Conservation (phyloP, 1,140 invertebrate genomes). For the Ericerus pela region DNA sequence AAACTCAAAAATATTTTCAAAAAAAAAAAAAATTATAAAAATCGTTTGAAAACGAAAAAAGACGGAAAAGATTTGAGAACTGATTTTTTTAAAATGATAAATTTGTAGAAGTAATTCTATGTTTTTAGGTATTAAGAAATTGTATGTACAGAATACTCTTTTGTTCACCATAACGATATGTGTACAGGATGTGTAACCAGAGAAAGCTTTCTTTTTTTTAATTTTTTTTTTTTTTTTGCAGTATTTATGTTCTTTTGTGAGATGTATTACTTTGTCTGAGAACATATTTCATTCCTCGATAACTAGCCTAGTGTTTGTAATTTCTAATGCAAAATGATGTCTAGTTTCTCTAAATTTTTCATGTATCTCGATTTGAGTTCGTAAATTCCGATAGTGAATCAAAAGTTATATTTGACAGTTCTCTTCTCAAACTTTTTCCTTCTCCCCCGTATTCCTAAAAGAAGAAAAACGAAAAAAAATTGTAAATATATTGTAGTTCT, state of each 20-base stretch:
- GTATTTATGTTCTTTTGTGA: too few relatives aligned
- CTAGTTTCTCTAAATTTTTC: too few relatives aligned
- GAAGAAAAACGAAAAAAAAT: neutral
- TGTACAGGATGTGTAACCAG: conserved; percentile 5
- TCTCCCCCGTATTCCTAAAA: too few relatives aligned
- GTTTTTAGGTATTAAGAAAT: neutral
- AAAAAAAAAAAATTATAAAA: neutral
- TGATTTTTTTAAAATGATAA: conserved; percentile 3
- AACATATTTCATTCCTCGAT: too few relatives aligned
- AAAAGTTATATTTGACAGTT: too few relatives aligned
- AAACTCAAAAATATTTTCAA: neutral
- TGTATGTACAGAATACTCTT: conserved; percentile 11
- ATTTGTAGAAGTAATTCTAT: conserved; percentile 5
- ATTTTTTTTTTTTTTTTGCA: neutral
- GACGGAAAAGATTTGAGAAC: conserved; percentile 9
- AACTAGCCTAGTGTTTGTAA: too few relatives aligned
- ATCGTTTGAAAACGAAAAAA: neutral
- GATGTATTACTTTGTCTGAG: too few relatives aligned
- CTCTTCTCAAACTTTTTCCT: too few relatives aligned
- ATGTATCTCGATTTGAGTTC: too few relatives aligned
- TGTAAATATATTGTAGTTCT: conserved; percentile 10
- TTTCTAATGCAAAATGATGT: too few relatives aligned
- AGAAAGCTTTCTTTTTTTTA: neutral
- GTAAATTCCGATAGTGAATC: too few relatives aligned
- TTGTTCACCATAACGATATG: conserved; percentile 9